Evolutionary conservation across 2,113 vertebrate species (phyloP).

Genomic region (Bufo bufo): DNA sequence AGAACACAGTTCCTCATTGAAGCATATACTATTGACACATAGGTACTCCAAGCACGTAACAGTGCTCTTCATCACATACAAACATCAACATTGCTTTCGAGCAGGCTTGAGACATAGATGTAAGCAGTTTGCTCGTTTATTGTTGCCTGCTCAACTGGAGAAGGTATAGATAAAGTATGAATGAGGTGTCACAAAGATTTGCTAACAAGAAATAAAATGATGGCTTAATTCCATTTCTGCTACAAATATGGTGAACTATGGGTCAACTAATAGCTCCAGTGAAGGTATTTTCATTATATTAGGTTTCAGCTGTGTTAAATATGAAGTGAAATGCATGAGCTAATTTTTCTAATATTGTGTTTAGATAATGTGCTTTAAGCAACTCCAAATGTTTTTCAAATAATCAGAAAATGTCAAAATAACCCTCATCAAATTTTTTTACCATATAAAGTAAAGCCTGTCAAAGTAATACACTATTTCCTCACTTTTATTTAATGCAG

Average conservation of each 20-base stretch:
- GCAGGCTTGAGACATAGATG: background rate
- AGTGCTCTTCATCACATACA: background rate
- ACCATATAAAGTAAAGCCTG: conserved; percentile 19
- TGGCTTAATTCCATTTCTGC: conserved; percentile 1
- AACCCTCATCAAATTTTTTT: conserved; percentile 17
- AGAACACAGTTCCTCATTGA: background rate
- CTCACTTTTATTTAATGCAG: conserved; percentile 30
- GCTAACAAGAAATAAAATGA: background rate
- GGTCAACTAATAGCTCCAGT: conserved; percentile 21
- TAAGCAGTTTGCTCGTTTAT: background rate
- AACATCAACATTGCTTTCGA: background rate
- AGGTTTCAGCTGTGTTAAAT: background rate
- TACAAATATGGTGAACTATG: background rate
- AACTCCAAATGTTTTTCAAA: conserved; percentile 33
- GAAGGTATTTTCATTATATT: background rate
- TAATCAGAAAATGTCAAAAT: conserved; percentile 38
- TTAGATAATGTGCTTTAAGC: conserved; percentile 63
- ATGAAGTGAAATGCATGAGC: conserved; percentile 57
- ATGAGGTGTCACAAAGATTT: background rate
- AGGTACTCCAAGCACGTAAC: background rate
- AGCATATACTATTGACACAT: background rate
- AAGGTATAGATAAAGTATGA: background rate
- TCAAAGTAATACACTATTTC: conserved; percentile 30
- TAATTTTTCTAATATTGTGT: conserved; percentile 75
- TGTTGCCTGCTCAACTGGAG: background rate